Conservation (phyloP, 2,113 vertebrate genomes). For the Capra hircus region DNA sequence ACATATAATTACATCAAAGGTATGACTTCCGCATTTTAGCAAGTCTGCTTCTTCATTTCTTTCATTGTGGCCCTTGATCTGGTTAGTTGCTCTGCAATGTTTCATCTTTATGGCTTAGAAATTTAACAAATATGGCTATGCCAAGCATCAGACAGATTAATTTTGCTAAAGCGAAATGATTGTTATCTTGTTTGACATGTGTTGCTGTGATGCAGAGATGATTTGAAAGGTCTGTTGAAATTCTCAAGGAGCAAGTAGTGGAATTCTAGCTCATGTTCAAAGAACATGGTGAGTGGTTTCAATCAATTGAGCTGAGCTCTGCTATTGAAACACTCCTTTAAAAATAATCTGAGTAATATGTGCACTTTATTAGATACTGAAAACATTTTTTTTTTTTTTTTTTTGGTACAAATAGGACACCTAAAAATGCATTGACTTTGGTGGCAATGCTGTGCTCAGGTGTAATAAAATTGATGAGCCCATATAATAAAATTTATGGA, state of each 20-base stretch:
- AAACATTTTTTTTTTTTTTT: slow-evolving; percentile 61
- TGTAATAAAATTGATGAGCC: slow-evolving; percentile 81
- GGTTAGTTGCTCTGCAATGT: not conserved
- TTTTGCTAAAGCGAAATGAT: not conserved
- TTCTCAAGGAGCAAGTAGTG: not conserved
- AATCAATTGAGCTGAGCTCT: not conserved
- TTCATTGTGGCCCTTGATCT: not conserved
- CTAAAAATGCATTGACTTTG: slow-evolving; percentile 63
- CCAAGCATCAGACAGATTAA: not conserved
- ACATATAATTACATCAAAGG: not conserved
- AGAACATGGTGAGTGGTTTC: not conserved
- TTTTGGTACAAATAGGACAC: slow-evolving; percentile 46
- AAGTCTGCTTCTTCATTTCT: not conserved
- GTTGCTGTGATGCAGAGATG: not conserved
- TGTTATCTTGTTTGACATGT: not conserved
- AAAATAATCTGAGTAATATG: slow-evolving; percentile 42
- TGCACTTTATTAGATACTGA: slow-evolving; percentile 55
- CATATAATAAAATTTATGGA: slow-evolving; percentile 85
- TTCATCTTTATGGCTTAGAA: not conserved
- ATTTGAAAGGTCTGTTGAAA: not conserved
- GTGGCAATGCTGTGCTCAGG: slow-evolving; percentile 56
- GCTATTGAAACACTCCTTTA: not conserved
- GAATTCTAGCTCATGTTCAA: not conserved
- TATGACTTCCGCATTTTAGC: not conserved
- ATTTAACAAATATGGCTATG: not conserved